Conservation (phyloP, 2,888 invertebrate genomes). For the Tenthredo mesomela region DNA sequence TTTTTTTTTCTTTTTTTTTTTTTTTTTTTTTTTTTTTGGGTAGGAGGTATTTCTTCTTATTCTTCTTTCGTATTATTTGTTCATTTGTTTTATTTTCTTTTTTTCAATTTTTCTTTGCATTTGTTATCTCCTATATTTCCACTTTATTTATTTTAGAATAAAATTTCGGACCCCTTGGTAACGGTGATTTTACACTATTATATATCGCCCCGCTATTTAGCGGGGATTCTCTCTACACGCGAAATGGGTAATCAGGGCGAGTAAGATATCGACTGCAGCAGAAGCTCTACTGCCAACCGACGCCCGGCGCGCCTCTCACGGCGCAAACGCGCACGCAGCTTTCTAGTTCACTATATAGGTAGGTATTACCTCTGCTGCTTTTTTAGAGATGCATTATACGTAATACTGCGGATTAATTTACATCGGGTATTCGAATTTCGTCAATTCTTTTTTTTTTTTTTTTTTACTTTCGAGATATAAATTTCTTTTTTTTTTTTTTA, state of each 20-base stretch:
- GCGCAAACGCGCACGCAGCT: slow-evolving; percentile 64
- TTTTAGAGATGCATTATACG: slow-evolving; percentile 4
- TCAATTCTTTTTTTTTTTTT: neutral
- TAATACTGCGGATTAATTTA: slow-evolving; percentile 3
- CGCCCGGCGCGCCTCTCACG: slow-evolving; percentile 70
- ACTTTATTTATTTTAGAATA: neutral
- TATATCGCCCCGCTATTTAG: slow-evolving; percentile 35
- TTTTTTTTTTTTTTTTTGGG: neutral
- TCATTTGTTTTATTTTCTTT: no score
- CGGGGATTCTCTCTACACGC: slow-evolving; percentile 55
- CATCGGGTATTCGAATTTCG: neutral
- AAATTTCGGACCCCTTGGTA: neutral
- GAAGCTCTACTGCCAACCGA: slow-evolving; percentile 69
- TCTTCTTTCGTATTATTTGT: neutral
- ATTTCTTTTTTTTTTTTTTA: neutral
- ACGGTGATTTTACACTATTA: slow-evolving; percentile 15
- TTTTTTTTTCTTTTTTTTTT: neutral
- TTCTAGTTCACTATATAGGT: slow-evolving; percentile 10
- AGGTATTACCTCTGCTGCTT: neutral
- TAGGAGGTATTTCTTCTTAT: neutral
- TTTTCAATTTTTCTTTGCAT: neutral
- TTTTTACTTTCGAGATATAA: neutral
- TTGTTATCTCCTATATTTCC: neutral
- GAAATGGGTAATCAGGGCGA: slow-evolving; percentile 61
- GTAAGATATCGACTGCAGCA: slow-evolving; percentile 71